phyloP scores from a whole-genome alignment of 2,797 vertebrate species.

The Gobio occitaniae region DNA sequence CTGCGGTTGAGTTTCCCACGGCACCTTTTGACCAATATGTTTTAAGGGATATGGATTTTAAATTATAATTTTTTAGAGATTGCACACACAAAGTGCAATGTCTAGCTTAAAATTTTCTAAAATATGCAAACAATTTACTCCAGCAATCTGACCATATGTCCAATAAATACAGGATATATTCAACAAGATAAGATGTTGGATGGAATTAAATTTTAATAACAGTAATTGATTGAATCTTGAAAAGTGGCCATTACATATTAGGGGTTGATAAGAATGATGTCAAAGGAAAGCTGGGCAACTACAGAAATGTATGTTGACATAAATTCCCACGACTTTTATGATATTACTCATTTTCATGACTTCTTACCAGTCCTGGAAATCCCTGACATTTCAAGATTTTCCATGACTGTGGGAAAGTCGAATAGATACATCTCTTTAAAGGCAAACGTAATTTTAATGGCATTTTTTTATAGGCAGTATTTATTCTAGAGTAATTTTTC shows the following conservation, averaged over 20 bases:
- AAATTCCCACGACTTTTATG: neutral
- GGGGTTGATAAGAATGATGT: neutral
- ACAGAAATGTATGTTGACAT: neutral
- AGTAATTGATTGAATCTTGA: neutral
- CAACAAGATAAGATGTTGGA: neutral
- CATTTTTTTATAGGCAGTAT: neutral
- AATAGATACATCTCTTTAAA: neutral
- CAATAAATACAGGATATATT: neutral
- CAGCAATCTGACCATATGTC: neutral
- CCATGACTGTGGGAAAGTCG: neutral
- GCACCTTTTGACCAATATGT: neutral
- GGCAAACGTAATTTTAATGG: neutral
- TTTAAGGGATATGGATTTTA: neutral
- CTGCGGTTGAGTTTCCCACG: conserved; percentile 6
- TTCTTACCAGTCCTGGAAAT: neutral
- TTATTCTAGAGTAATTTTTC: neutral
- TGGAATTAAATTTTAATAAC: neutral
- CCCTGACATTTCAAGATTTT: neutral
- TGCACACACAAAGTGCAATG: neutral
- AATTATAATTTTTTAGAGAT: neutral
- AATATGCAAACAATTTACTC: neutral
- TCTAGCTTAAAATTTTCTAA: neutral
- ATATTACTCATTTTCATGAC: neutral
- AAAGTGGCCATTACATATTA: neutral
- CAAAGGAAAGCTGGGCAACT: neutral